phyloP scores from a whole-genome alignment of 1,140 invertebrate genomes.

The Zaprionus nigranus region DNA sequence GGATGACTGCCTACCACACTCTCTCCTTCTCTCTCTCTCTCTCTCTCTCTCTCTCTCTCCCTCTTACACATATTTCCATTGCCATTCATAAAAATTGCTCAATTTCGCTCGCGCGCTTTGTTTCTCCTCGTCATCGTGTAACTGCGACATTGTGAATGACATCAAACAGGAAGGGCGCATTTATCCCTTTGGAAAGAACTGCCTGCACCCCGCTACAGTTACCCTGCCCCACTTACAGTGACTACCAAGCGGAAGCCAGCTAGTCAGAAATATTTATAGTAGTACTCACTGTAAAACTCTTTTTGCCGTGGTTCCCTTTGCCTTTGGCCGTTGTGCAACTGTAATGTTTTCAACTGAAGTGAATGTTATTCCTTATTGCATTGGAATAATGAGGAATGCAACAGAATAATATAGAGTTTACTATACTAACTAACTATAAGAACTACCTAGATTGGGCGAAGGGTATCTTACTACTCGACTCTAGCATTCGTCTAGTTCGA shows the following conservation, averaged over 20 bases:
- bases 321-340: too few species aligned
- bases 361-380: too few species aligned
- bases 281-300: neutral
- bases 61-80: slow-evolving; percentile 39
- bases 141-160: slow-evolving; percentile 42
- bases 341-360: too few species aligned
- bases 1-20: slow-evolving; percentile 3
- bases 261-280: neutral
- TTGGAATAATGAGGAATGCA: too few species aligned
- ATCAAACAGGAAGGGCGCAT: slow-evolving; percentile 43
- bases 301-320: too few species aligned
- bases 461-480: too few species aligned
- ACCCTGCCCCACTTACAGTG: neutral
- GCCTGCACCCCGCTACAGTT: neutral
- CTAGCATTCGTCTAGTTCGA: too few species aligned
- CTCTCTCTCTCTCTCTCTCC: neutral
- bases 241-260: neutral
- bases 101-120: slow-evolving; percentile 66
- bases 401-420: too few species aligned
- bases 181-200: neutral
- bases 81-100: slow-evolving; percentile 79
- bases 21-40: neutral
- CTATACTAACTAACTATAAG: too few species aligned
- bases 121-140: slow-evolving; percentile 36
- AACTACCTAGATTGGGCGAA: too few species aligned